phyloP scores from a whole-genome alignment of 2,888 invertebrate species.

The Lycocerus yunnanus region DNA sequence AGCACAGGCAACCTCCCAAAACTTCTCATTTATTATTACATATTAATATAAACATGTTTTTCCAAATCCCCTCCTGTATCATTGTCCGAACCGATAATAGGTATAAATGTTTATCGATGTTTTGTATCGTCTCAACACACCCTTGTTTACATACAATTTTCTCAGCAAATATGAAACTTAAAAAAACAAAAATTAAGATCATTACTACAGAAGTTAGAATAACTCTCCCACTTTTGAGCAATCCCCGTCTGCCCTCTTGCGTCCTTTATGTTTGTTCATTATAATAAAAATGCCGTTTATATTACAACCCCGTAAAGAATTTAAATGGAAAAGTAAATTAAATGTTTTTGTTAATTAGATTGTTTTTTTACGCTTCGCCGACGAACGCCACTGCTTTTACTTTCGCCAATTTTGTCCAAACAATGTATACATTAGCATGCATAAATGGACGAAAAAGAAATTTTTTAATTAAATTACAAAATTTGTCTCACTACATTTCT shows the following conservation, averaged over 20 bases:
- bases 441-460: neutral
- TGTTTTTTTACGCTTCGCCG: neutral
- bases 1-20: too few relatives aligned
- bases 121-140: neutral
- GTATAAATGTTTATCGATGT: neutral
- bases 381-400: neutral
- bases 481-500: neutral
- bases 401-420: neutral
- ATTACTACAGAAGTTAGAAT: too few relatives aligned
- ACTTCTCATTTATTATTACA: too few relatives aligned
- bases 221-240: neutral
- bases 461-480: neutral
- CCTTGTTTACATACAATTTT: neutral
- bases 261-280: neutral
- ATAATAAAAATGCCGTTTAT: slow-evolving; percentile 1
- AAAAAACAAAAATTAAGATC: neutral
- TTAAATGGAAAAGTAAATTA: slow-evolving; percentile 1
- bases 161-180: neutral
- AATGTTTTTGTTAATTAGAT: slow-evolving; percentile 1
- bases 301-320: neutral
- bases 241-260: neutral
- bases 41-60: too few relatives aligned
- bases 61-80: neutral
- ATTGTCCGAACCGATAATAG: neutral
- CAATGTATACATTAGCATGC: neutral